Conservation (phyloP, 30 jellyfish, hydroid and myxozoan genomes). For the Aurelia sp. region DNA sequence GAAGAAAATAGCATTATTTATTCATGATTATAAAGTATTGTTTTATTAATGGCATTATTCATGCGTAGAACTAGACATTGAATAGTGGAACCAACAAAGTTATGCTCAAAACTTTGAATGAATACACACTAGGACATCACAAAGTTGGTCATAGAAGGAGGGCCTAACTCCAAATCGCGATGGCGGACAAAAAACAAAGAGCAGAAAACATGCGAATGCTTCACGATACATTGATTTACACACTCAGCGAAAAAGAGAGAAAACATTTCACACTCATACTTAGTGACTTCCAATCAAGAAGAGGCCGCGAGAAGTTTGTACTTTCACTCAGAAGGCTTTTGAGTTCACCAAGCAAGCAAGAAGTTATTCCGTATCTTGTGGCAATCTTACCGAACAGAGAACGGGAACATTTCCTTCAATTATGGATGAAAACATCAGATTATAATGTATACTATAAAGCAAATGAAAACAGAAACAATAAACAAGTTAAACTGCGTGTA, state of each 20-base stretch:
- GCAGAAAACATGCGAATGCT: slow-evolving; percentile 54
- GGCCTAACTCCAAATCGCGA: neutral
- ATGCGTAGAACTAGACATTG: no score
- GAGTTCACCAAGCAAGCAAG: slow-evolving; percentile 65
- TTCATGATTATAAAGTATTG: neutral
- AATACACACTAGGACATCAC: no score
- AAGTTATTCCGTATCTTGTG: slow-evolving; percentile 63
- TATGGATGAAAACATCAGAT: slow-evolving; percentile 76
- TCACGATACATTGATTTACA: slow-evolving; percentile 54
- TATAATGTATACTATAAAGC: slow-evolving; percentile 35
- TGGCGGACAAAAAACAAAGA: slow-evolving; percentile 66
- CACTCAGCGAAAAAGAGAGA: slow-evolving; percentile 50
- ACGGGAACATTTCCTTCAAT: slow-evolving; percentile 61
- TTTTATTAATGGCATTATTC: no score
- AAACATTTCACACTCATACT: slow-evolving; percentile 32
- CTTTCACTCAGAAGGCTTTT: slow-evolving; percentile 51
- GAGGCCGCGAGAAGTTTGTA: slow-evolving; percentile 55
- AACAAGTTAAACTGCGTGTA: neutral
- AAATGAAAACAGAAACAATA: neutral
- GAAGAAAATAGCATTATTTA: neutral
- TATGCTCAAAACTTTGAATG: no score
- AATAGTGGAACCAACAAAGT: no score
- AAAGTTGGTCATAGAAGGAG: no score
- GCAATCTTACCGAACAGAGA: slow-evolving; percentile 58
- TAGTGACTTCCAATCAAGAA: slow-evolving; percentile 48